A percentile compares a stretch with the other conserved stretches of the same genome.
Conservation (phyloP, 2,797 vertebrate species). For the Stomatorhinus walkeri region DNA sequence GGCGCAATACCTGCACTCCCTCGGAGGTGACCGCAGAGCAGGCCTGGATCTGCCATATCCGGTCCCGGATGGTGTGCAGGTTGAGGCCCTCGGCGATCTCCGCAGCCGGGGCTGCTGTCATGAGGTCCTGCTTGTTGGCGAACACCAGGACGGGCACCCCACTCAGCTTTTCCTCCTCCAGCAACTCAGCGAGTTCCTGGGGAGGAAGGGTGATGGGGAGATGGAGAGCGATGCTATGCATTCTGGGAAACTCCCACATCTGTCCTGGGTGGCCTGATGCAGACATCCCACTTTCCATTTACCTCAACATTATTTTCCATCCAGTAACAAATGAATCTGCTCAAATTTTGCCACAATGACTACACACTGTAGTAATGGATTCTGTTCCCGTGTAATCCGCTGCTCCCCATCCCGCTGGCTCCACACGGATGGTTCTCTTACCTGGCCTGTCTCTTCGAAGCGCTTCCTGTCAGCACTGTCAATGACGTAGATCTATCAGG, state of each 20-base stretch:
- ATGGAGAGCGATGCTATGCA: not conserved
- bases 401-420: not conserved
- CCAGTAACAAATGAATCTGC: not conserved
- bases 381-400: not conserved
- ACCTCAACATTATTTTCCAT: not conserved
- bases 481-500: conserved; percentile 72
- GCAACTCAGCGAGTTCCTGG: conserved; percentile 59
- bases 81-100: conserved; percentile 59
- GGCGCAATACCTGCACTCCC: conserved; percentile 54
- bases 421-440: conserved; percentile 32
- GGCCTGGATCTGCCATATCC: conserved; percentile 66
- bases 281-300: not conserved
- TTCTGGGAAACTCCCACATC: not conserved
- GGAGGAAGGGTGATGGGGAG: not conserved
- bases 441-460: conserved; percentile 72
- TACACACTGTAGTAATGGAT: not conserved
- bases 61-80: conserved; percentile 60
- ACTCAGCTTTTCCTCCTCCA: conserved; percentile 59
- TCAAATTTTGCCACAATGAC: not conserved
- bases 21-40: conserved; percentile 59
- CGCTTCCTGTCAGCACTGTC: conserved; percentile 76
- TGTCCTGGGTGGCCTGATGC: not conserved
- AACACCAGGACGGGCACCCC: conserved; percentile 60
- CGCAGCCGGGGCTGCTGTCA: conserved; percentile 52
- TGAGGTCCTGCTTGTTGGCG: conserved; percentile 67